Evolutionary conservation across 1,140 invertebrate species (phyloP).

Genomic region (Philopotamus ludificatus): DNA sequence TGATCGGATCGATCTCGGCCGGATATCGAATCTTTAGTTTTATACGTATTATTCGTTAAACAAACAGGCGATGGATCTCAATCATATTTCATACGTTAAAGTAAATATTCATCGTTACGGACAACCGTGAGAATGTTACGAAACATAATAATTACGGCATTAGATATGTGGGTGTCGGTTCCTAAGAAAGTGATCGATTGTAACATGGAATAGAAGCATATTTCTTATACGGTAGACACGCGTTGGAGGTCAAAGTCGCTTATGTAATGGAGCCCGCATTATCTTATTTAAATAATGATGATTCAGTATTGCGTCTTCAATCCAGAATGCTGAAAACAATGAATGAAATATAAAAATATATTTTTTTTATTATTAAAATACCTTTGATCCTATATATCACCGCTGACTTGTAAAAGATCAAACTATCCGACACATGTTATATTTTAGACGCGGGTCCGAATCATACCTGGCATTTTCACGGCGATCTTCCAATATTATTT

Average conservation of each 20-base stretch:
- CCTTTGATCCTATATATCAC: background rate
- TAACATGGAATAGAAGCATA: conserved; percentile 7
- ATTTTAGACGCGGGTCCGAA: background rate
- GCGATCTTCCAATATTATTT: background rate
- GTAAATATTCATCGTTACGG: conserved; percentile 12
- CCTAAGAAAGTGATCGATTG: conserved; percentile 15
- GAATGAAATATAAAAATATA: too few relatives aligned
- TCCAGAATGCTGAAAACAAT: too few relatives aligned
- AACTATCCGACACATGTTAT: background rate
- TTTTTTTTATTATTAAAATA: background rate
- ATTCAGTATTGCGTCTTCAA: too few relatives aligned
- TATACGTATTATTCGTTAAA: conserved; percentile 1
- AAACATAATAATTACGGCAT: conserved; percentile 19
- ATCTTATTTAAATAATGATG: too few relatives aligned
- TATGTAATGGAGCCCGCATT: conserved; percentile 3
- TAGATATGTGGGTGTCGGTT: conserved; percentile 18
- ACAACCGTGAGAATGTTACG: conserved; percentile 11
- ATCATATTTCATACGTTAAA: background rate
- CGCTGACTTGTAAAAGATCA: background rate
- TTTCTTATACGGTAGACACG: conserved; percentile 5
- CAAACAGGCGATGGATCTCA: background rate
- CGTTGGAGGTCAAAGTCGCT: conserved; percentile 1
- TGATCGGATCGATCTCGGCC: too few relatives aligned
- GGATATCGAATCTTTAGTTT: background rate
- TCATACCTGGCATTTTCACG: background rate